Conservation (phyloP, 1,140 invertebrate genomes). For the Luehdorfia chinensis region DNA sequence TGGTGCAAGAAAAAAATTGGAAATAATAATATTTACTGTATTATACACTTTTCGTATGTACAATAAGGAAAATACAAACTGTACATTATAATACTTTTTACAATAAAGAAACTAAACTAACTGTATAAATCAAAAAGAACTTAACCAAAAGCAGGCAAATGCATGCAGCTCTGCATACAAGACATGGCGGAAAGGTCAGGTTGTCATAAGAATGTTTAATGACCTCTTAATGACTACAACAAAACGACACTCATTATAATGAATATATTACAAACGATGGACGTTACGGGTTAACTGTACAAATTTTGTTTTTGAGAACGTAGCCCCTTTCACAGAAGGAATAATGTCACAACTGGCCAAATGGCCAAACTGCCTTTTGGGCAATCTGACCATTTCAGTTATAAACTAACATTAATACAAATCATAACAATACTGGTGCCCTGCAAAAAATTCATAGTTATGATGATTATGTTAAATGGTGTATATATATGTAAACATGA, state of each 20-base stretch:
- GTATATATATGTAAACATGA: constrained; percentile 27
- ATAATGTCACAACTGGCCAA: constrained; percentile 78
- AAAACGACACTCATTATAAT: constrained; percentile 78
- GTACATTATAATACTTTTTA: constrained; percentile 74
- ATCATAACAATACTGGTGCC: constrained; percentile 66
- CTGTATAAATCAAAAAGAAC: constrained; percentile 63
- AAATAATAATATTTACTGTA: constrained; percentile 82
- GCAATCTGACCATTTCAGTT: constrained; percentile 72
- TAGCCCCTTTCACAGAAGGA: constrained; percentile 78
- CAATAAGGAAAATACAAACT: constrained; percentile 73
- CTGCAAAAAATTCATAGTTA: constrained; percentile 77
- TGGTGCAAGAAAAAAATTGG: constrained; percentile 87
- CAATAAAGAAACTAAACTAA: constrained; percentile 78
- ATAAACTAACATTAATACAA: constrained; percentile 64
- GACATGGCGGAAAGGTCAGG: constrained; percentile 78
- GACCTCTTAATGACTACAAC: constrained; percentile 76
- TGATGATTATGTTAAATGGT: constrained; percentile 56
- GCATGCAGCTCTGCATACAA: constrained; percentile 80
- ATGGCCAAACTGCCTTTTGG: constrained; percentile 71
- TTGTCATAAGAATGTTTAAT: constrained; percentile 76
- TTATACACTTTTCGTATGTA: constrained; percentile 78
- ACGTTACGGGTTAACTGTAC: constrained; percentile 74
- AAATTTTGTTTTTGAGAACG: constrained; percentile 73
- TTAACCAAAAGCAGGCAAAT: constrained; percentile 79
- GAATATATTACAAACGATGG: constrained; percentile 77